phyloP scores from a whole-genome alignment of 2,113 vertebrate species.

The Antigone vipio region DNA sequence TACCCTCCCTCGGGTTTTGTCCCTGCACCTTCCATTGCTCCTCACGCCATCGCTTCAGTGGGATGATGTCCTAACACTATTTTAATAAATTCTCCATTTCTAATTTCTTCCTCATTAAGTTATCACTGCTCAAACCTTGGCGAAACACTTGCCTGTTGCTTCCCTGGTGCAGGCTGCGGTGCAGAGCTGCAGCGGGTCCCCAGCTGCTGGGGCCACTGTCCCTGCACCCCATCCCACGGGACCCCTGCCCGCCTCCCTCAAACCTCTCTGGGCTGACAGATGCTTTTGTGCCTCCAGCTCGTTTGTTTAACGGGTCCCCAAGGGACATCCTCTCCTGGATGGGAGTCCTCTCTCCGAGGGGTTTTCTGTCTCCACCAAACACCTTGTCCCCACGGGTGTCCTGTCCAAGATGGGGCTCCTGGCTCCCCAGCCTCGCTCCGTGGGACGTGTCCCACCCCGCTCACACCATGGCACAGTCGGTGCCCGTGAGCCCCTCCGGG shows the following conservation, averaged over 20 bases:
- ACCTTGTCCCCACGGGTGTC: neutral
- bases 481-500: too few relatives aligned
- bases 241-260: rapidly evolving
- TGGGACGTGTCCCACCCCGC: neutral
- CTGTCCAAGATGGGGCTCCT: neutral
- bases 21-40: neutral
- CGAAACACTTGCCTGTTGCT: neutral
- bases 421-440: neutral
- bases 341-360: neutral
- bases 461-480: neutral
- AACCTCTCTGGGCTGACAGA: neutral
- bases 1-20: neutral
- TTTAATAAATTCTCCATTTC: neutral
- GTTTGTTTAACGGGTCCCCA: neutral
- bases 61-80: neutral
- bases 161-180: neutral
- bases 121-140: neutral
- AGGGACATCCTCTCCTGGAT: neutral
- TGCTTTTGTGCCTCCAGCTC: neutral
- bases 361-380: neutral
- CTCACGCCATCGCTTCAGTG: rapidly evolving
- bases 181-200: rapidly evolving
- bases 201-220: neutral
- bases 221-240: neutral
- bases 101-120: neutral